Evolutionary conservation across 2,797 vertebrate species (phyloP).

Genomic region (Phoebastria nigripes): DNA sequence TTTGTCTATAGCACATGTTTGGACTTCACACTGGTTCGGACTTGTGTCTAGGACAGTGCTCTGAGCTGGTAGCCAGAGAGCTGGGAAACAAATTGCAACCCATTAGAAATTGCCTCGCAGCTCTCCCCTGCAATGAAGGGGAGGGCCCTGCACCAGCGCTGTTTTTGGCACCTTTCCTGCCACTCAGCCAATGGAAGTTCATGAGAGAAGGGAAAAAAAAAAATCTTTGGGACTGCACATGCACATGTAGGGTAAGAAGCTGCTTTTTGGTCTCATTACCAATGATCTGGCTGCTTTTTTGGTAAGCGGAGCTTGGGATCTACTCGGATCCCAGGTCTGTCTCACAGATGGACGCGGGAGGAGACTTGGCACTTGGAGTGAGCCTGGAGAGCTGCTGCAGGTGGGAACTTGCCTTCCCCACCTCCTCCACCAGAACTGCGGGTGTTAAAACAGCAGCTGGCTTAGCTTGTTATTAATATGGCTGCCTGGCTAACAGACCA

Average conservation of each 20-base stretch:
- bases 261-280: accelerated
- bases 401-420: background rate
- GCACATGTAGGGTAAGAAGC: too few species aligned
- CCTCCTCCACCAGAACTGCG: background rate
- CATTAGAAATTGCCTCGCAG: background rate
- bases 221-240: too few species aligned
- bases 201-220: too few species aligned
- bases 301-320: background rate
- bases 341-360: background rate
- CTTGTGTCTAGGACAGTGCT: background rate
- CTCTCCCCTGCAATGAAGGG: background rate
- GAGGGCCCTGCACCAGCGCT: background rate
- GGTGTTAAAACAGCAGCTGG: background rate
- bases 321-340: background rate
- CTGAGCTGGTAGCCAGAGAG: background rate
- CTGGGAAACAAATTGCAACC: background rate
- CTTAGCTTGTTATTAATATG: background rate
- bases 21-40: background rate
- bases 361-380: background rate
- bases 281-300: background rate
- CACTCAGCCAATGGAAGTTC: too few species aligned
- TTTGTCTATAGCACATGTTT: background rate
- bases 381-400: background rate
- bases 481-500: background rate
- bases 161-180: background rate